A percentile compares a stretch with the other conserved stretches of the same genome.
Conservation (phyloP, 2,797 vertebrate genomes). For the Pangasius macronema region DNA sequence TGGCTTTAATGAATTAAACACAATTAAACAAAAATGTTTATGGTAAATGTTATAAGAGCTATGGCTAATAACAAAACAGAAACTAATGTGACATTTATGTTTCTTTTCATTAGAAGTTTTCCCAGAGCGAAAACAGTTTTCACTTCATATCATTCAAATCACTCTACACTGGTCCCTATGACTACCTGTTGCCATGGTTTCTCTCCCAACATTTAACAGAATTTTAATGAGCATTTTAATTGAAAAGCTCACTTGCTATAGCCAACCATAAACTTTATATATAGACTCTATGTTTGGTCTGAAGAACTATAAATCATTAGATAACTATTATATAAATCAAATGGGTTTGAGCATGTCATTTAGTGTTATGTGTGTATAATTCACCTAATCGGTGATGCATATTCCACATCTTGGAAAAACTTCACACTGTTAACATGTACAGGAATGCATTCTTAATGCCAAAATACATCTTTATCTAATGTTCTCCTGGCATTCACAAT, state of each 20-base stretch:
- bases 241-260: background rate
- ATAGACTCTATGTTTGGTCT: background rate
- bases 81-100: background rate
- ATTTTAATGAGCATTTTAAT: background rate
- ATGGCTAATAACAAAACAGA: background rate
- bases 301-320: background rate
- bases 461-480: background rate
- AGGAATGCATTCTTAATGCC: background rate
- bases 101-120: background rate
- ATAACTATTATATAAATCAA: background rate
- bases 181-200: background rate
- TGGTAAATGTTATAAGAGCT: background rate
- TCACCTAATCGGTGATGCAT: background rate
- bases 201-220: background rate
- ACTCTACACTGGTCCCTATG: background rate
- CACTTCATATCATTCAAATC: background rate
- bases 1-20: constrained; percentile 60
- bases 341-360: background rate
- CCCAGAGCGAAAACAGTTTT: background rate
- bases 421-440: background rate
- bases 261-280: background rate
- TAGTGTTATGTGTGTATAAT: background rate
- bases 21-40: constrained; percentile 15
- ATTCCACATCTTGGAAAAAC: background rate
- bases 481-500: background rate